A percentile compares a stretch with the other conserved stretches of the same genome.
These are phyloP conservation scores for Matsumyia berberina DNA, from an alignment of 2,888 invertebrate genomes.

Conservation along the genomic window DNA sequence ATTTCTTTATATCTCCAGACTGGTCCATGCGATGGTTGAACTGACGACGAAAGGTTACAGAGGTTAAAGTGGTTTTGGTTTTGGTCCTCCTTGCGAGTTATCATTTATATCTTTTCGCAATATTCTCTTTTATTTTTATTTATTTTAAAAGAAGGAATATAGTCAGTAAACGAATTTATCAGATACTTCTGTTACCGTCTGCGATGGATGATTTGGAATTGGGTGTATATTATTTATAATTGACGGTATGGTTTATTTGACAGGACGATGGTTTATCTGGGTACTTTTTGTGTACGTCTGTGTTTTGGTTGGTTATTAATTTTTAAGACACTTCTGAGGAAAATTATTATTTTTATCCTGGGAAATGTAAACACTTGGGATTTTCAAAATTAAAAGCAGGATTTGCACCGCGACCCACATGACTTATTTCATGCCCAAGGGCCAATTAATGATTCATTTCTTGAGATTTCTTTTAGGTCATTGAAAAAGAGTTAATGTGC, in stretches of 20 bases:
- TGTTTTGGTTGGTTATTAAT: neutral
- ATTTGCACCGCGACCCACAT: too few species aligned
- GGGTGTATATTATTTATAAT: conserved; percentile 41
- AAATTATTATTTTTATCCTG: too few species aligned
- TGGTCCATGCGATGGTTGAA: conserved; percentile 11
- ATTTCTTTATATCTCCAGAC: conserved; percentile 48
- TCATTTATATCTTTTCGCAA: conserved; percentile 16
- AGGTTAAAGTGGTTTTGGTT: neutral
- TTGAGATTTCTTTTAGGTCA: too few species aligned
- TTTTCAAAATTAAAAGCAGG: too few species aligned
- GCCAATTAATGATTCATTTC: too few species aligned
- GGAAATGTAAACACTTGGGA: too few species aligned
- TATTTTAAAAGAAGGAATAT: conserved; percentile 23
- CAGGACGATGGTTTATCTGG: neutral
- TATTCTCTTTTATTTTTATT: conserved; percentile 24
- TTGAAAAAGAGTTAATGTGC: too few species aligned
- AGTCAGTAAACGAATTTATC: conserved; percentile 13
- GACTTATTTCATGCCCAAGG: too few species aligned
- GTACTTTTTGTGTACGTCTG: neutral
- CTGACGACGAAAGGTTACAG: conserved; percentile 3
- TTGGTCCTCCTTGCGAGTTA: conserved; percentile 8
- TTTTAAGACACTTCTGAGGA: too few species aligned
- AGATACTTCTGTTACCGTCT: conserved; percentile 16
- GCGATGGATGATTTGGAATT: conserved; percentile 4
- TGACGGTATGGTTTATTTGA: conserved; percentile 5